Evolutionary conservation across 1,140 invertebrate species (phyloP).

Genomic region (Drosophila arizonae): DNA sequence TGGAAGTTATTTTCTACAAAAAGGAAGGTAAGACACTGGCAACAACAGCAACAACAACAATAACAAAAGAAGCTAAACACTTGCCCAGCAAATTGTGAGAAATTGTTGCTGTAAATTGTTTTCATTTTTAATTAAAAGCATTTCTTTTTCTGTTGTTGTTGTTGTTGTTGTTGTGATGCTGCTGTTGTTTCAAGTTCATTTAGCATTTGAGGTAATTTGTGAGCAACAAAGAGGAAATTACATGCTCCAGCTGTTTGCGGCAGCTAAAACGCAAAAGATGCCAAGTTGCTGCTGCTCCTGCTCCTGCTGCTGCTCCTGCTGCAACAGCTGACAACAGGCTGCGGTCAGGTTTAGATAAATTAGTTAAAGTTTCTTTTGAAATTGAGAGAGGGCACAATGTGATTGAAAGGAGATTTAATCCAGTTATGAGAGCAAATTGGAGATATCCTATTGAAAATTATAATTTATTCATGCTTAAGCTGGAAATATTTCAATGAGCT

Average conservation of each 20-base stretch:
- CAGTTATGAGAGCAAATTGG: background rate
- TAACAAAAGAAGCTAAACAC: background rate
- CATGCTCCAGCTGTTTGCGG: constrained; percentile 26
- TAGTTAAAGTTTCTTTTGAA: background rate
- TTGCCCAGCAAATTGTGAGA: constrained; percentile 24
- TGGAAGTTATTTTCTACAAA: constrained; percentile 97
- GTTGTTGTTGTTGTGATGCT: background rate
- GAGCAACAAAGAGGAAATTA: constrained; percentile 43
- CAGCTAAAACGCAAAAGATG: background rate
- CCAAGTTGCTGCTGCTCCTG: background rate
- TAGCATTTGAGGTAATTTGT: constrained; percentile 47
- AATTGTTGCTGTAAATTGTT: constrained; percentile 56
- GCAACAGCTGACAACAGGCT: background rate
- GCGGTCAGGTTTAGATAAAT: constrained; percentile 8
- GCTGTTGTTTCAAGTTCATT: constrained; percentile 34
- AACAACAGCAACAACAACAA: constrained; percentile 4
- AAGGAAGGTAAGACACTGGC: constrained; percentile 90
- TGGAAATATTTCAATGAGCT: no score
- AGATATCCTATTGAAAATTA: no score
- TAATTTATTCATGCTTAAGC: no score
- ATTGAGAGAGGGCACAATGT: no score
- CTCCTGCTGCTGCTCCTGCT: background rate
- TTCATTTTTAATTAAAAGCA: constrained; percentile 57
- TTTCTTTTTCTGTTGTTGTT: constrained; percentile 1
- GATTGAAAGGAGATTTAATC: no score